Percentiles rank a stretch among this genome's conserved stretches.
phyloP scores from a whole-genome alignment of 1,140 invertebrate species.

The Asobara japonica region DNA sequence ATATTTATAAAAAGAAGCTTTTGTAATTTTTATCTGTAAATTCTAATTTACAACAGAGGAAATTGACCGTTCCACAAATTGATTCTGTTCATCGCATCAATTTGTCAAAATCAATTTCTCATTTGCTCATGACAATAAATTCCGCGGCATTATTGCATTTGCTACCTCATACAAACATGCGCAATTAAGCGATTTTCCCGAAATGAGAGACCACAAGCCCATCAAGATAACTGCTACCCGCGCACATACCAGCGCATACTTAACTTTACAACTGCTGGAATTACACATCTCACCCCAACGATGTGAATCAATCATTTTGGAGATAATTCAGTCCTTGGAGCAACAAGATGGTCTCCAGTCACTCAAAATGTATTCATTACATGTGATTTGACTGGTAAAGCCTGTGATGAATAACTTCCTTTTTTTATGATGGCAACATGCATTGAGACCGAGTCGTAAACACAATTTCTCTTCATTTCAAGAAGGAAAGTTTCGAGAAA shows the following conservation, averaged over 20 bases:
- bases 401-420: neutral
- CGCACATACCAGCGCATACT: neutral
- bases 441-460: too few relatives aligned
- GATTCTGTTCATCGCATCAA: neutral
- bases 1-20: too few relatives aligned
- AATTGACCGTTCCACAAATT: too few relatives aligned
- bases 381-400: neutral
- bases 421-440: neutral
- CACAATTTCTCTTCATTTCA: too few relatives aligned
- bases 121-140: neutral
- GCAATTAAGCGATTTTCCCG: neutral
- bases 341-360: neutral
- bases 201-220: neutral
- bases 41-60: too few relatives aligned
- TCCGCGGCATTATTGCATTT: neutral
- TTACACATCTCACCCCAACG: neutral
- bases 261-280: neutral
- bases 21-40: too few relatives aligned
- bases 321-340: neutral
- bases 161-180: neutral
- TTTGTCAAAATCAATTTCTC: neutral
- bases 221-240: neutral
- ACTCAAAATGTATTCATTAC: neutral
- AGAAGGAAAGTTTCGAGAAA: too few relatives aligned
- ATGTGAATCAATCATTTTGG: slow-evolving; percentile 5